Conservation (phyloP, 2,113 vertebrate species). For the Alethe diademata region DNA sequence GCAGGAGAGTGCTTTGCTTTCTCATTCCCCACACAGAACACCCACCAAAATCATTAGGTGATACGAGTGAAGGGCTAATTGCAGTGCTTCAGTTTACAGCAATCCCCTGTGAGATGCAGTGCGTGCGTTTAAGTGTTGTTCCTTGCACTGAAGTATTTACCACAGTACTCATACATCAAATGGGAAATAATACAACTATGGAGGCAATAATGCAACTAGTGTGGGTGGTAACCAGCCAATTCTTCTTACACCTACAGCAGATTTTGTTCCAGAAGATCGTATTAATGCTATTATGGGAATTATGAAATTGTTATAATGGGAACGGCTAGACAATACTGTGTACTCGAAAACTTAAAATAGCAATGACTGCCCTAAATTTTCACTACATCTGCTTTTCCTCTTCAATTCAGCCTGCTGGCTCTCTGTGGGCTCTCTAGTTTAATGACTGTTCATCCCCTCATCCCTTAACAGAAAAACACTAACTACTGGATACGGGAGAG, state of each 20-base stretch:
- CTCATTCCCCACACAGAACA: neutral
- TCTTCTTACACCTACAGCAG: conserved; percentile 25
- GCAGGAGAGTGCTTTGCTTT: neutral
- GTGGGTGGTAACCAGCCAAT: conserved; percentile 34
- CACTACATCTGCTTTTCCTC: conserved; percentile 29
- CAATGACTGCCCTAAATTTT: conserved; percentile 27
- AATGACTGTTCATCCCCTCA: conserved; percentile 59
- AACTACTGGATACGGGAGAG: conserved; percentile 27
- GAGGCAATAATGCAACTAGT: conserved; percentile 26
- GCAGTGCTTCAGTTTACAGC: neutral
- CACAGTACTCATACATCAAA: neutral
- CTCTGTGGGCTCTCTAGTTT: conserved; percentile 38
- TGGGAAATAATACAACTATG: conserved; percentile 28
- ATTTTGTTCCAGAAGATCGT: conserved; percentile 6
- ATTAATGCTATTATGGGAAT: conserved; percentile 45
- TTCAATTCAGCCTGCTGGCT: conserved; percentile 11
- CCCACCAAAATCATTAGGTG: neutral
- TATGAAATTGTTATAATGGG: conserved; percentile 43
- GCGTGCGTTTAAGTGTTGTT: neutral
- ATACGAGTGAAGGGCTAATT: neutral
- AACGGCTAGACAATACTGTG: conserved; percentile 12
- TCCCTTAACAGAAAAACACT: conserved; percentile 54
- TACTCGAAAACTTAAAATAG: conserved; percentile 37
- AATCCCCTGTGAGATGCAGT: neutral
- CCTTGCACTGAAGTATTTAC: conserved; percentile 20